Evolutionary conservation across 2,113 vertebrate species (phyloP).

Genomic region (Albula goreensis): DNA sequence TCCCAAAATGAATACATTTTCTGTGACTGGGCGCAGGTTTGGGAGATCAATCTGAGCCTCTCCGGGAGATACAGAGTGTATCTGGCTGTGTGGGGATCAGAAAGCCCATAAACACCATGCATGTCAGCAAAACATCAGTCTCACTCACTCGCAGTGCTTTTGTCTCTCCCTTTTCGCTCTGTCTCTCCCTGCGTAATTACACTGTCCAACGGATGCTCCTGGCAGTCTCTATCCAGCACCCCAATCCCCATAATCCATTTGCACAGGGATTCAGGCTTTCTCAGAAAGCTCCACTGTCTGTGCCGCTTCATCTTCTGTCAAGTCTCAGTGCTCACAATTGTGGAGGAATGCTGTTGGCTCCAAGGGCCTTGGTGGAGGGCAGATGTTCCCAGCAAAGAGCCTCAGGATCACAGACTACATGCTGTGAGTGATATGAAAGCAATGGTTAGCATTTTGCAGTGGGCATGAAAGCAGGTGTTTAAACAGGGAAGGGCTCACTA

Average conservation of each 20-base stretch:
- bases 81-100: background rate
- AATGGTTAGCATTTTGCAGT: background rate
- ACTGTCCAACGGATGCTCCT: slow-evolving; percentile 5
- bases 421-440: background rate
- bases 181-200: slow-evolving; percentile 11
- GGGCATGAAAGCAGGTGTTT: background rate
- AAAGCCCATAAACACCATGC: background rate
- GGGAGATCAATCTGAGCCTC: background rate
- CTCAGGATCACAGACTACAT: background rate
- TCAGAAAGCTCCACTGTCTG: slow-evolving; percentile 15
- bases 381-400: background rate
- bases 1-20: background rate
- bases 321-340: background rate
- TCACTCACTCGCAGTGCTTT: background rate
- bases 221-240: slow-evolving; percentile 13
- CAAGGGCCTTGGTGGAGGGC: background rate
- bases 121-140: slow-evolving; percentile 24
- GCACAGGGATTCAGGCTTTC: slow-evolving; percentile 28
- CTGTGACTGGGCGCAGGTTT: background rate
- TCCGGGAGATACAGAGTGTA: slow-evolving; percentile 6
- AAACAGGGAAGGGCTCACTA: background rate
- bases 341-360: background rate
- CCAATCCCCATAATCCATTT: slow-evolving; percentile 34
- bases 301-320: slow-evolving; percentile 23
- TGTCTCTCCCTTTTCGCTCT: background rate